Base-by-base conservation (phyloP, 2,888 invertebrate species). In the Stenotaenia linearis region DNA sequence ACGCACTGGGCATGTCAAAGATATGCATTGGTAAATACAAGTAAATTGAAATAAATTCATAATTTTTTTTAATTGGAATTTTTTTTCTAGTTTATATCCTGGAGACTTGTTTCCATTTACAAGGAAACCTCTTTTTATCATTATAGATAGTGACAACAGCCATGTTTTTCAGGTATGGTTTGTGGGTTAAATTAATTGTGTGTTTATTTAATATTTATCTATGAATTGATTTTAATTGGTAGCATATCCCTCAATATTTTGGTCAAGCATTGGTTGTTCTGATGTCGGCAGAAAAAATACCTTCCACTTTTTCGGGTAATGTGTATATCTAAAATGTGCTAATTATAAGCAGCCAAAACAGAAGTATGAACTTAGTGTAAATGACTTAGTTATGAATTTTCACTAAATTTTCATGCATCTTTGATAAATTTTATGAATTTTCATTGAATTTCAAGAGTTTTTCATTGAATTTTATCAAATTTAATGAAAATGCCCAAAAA, bases 71-170 rank as follows among this genome's bases (percentile, higher is more conserved):
- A 18, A 30, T 75, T 30, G 1, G 9, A 25, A 9, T 75, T 6
- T 75, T 74, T 28, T 69, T 69, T 80, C 10, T 74, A 81, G 84
- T 86, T 89, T 98, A 82, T 95, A 97, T 86, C 97, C 97, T 35
- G 97, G 96, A 81, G 98, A 98, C 87, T 88, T 98, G 81, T 93
- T 93, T 86, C 94, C 97, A 0, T 97, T 94, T 88, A 95, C 96
- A 21, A 90, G 98, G 83, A 92, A 94, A 84, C 97, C 98, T 37
- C 89, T 97, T 81, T 96, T 97, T 88, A 90, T 97, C 80, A 93
- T 98, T 82, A 92, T 98, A 83, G 98, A 98, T 87, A 97, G 97
- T 82, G 95, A 97, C 88, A 97, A 97, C 88, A 96, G 96, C 85
- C 93, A 92, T 86, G 93, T 94, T 82, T 96, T 95, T 88, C 92